A percentile compares a stretch with the other conserved stretches of the same genome.
Evolutionary conservation across 2,113 vertebrate species (phyloP).

Genomic region (Erythrolamprus reginae): DNA sequence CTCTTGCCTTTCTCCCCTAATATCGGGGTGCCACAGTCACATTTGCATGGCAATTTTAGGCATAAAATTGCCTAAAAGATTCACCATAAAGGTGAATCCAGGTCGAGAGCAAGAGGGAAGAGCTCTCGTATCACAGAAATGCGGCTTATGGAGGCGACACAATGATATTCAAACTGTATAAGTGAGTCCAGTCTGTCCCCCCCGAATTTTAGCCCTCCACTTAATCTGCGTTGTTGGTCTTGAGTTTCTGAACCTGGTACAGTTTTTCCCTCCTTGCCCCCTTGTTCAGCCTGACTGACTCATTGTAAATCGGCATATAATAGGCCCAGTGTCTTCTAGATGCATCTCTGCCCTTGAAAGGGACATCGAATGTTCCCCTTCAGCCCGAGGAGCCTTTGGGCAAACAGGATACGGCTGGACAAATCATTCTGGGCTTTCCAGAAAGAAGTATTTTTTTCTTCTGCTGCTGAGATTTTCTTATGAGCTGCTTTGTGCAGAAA

Average conservation of each 20-base stretch:
- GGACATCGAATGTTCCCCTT: not conserved
- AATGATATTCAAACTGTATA: not conserved
- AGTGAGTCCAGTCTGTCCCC: not conserved
- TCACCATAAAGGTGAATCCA: not conserved
- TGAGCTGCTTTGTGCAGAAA: not conserved
- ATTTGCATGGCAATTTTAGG: not conserved
- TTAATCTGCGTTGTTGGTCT: not conserved
- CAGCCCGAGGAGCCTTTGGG: not conserved
- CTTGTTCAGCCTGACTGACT: slow-evolving; percentile 15
- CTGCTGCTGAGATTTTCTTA: not conserved
- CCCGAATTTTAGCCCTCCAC: not conserved
- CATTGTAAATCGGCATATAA: not conserved
- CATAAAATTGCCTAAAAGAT: too few relatives aligned
- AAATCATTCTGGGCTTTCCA: not conserved
- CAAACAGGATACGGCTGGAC: not conserved
- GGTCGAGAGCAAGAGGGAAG: not conserved
- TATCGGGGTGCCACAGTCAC: not conserved
- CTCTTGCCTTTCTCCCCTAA: not conserved
- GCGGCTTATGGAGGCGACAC: accelerated
- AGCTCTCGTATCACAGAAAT: not conserved
- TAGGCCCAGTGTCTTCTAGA: slow-evolving; percentile 1
- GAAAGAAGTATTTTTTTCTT: not conserved
- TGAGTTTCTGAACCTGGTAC: slow-evolving; percentile 4
- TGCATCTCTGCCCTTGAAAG: not conserved
- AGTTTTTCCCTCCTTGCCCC: not conserved